Percentiles rank a stretch among this genome's conserved stretches.
Evolutionary conservation across 1,140 invertebrate genomes (phyloP).

Genomic region (Monochamus saltuarius): DNA sequence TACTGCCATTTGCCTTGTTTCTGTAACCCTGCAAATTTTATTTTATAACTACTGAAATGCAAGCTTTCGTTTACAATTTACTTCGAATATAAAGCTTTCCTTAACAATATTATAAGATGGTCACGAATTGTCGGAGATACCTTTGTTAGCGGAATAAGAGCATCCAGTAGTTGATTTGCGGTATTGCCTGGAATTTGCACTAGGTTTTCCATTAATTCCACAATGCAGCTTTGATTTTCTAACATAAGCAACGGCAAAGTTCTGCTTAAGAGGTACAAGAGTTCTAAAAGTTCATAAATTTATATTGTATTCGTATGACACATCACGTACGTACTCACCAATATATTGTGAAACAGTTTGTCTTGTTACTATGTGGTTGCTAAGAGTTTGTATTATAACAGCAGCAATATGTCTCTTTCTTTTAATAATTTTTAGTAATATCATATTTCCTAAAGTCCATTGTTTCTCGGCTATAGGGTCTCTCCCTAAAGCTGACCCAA

Average conservation of each 20-base stretch:
- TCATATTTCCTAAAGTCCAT: constrained; percentile 54
- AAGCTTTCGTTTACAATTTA: constrained; percentile 27
- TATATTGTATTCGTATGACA: neutral
- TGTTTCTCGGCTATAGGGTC: constrained; percentile 47
- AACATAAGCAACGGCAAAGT: constrained; percentile 53
- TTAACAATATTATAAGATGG: constrained; percentile 57
- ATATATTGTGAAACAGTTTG: constrained; percentile 55
- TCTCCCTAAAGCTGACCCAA: constrained; percentile 41
- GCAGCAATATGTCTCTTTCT: constrained; percentile 53
- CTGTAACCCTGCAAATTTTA: constrained; percentile 44
- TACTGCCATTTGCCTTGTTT: constrained; percentile 58
- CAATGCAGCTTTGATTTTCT: constrained; percentile 54
- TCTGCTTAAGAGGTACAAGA: constrained; percentile 54
- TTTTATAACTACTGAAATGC: no score
- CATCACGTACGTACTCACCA: constrained; percentile 45
- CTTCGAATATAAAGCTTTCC: constrained; percentile 59
- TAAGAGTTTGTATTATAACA: constrained; percentile 54
- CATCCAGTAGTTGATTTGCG: constrained; percentile 54
- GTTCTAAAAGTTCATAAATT: constrained; percentile 52
- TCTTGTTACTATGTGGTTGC: constrained; percentile 53
- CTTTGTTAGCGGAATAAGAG: constrained; percentile 56
- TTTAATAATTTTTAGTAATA: constrained; percentile 56
- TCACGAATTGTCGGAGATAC: constrained; percentile 55
- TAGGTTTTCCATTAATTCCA: constrained; percentile 55
- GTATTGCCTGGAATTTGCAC: constrained; percentile 49